Evolutionary conservation across 1,140 invertebrate species (phyloP).

Genomic region (Drosophila simulans): DNA sequence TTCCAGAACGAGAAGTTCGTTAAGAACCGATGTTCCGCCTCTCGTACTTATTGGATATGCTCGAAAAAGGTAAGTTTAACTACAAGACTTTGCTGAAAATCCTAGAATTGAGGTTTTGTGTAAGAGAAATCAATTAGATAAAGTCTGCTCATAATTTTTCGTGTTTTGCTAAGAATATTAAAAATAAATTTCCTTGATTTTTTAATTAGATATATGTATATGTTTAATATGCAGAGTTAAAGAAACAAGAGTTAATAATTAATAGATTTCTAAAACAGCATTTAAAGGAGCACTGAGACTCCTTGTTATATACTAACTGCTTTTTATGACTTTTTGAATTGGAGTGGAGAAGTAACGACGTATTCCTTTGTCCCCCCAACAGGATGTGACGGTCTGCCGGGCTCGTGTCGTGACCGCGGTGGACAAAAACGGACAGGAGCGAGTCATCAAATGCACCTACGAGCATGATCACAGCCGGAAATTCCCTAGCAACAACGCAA

Average conservation of each 20-base stretch:
- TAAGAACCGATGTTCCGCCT: conserved; percentile 74
- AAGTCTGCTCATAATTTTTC: too few relatives aligned
- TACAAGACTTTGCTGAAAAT: background rate
- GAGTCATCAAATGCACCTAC: conserved; percentile 71
- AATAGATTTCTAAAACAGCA: too few relatives aligned
- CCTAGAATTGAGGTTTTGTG: too few relatives aligned
- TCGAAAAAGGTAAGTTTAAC: conserved; percentile 62
- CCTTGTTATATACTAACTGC: too few relatives aligned
- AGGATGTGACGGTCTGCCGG: conserved; percentile 77
- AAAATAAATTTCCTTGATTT: background rate
- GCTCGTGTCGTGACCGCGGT: conserved; percentile 76
- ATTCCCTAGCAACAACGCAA: conserved; percentile 42
- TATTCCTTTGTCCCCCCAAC: conserved; percentile 1
- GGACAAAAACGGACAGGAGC: conserved; percentile 55
- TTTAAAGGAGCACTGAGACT: too few relatives aligned
- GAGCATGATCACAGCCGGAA: conserved; percentile 79
- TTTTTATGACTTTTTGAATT: background rate
- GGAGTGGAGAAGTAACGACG: background rate
- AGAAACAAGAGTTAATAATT: too few relatives aligned
- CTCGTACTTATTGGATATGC: conserved; percentile 83
- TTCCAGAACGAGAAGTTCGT: conserved; percentile 77
- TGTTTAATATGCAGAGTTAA: background rate
- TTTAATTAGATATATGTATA: background rate
- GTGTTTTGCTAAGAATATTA: too few relatives aligned
- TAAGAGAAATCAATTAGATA: too few relatives aligned